Conservation (phyloP, 2,113 vertebrate genomes). For the Dinomys branickii region DNA sequence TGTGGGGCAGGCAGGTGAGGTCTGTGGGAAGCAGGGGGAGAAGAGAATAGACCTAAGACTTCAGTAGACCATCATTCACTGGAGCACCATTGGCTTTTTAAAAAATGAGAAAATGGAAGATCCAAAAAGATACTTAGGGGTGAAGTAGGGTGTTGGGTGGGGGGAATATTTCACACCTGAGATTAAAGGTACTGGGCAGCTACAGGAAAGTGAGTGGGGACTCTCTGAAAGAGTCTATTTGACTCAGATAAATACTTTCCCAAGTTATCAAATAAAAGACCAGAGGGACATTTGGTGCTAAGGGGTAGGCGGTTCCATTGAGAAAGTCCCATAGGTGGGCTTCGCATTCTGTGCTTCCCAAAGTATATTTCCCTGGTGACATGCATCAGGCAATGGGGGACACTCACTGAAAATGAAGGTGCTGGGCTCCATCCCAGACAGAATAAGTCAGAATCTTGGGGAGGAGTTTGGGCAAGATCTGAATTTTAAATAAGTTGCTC, state of each 20-base stretch:
- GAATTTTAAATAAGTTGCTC: slow-evolving; percentile 45
- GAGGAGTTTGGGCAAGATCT: not conserved
- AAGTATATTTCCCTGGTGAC: not conserved
- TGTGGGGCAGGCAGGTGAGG: not conserved
- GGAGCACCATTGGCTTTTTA: not conserved
- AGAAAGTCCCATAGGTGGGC: not conserved
- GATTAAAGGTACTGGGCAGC: not conserved
- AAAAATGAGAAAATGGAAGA: not conserved
- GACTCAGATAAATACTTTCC: not conserved
- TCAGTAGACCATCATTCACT: not conserved
- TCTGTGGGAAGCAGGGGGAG: not conserved
- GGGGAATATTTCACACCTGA: not conserved
- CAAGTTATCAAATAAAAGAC: not conserved
- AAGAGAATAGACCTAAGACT: not conserved
- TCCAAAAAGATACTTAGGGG: not conserved
- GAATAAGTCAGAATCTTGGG: not conserved
- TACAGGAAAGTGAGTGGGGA: not conserved
- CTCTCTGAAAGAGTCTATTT: not conserved
- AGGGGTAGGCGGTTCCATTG: not conserved
- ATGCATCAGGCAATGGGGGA: not conserved
- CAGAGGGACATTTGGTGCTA: not conserved
- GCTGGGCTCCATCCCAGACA: not conserved
- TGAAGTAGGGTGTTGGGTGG: not conserved
- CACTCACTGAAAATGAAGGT: not conserved
- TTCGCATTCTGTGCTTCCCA: not conserved